Percentiles rank a stretch among this genome's conserved stretches.
Conservation (phyloP, 2,113 vertebrate genomes). For the Propithecus coquereli region DNA sequence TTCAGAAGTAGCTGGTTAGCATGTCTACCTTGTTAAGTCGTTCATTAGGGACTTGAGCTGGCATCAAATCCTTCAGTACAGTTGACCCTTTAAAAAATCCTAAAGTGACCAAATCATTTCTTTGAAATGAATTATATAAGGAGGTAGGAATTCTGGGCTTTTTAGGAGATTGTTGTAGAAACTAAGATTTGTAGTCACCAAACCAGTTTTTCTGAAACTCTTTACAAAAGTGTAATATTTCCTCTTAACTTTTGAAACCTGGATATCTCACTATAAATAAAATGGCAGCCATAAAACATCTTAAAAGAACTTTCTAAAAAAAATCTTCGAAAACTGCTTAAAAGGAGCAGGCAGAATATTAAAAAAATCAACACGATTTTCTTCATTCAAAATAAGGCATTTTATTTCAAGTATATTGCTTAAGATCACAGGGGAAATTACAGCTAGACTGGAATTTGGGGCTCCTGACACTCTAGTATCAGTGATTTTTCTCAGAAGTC, state of each 20-base stretch:
- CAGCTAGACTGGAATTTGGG: background rate
- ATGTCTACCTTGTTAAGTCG: background rate
- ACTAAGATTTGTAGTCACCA: background rate
- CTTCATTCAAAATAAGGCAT: slow-evolving; percentile 32
- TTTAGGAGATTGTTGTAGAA: background rate
- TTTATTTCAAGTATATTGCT: slow-evolving; percentile 16
- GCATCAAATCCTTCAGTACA: background rate
- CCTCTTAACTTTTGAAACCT: slow-evolving; percentile 27
- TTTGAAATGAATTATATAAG: slow-evolving; percentile 7
- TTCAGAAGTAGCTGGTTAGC: background rate
- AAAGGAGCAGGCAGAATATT: background rate
- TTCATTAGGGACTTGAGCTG: background rate
- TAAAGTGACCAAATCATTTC: background rate
- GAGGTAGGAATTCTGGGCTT: background rate
- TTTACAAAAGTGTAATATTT: slow-evolving; percentile 49
- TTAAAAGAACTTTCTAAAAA: background rate
- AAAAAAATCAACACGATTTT: slow-evolving; percentile 4
- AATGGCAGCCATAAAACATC: background rate
- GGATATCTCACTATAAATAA: slow-evolving; percentile 4
- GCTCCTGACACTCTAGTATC: background rate
- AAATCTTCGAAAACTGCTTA: slow-evolving; percentile 1
- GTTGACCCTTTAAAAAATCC: background rate
- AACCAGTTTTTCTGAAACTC: slow-evolving; percentile 52
- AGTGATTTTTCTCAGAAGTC: background rate
- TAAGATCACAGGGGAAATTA: slow-evolving; percentile 2